Percentiles rank a stretch among this genome's conserved stretches.
Conservation (phyloP, 2,113 vertebrate species). For the Cinclus mexicanus region DNA sequence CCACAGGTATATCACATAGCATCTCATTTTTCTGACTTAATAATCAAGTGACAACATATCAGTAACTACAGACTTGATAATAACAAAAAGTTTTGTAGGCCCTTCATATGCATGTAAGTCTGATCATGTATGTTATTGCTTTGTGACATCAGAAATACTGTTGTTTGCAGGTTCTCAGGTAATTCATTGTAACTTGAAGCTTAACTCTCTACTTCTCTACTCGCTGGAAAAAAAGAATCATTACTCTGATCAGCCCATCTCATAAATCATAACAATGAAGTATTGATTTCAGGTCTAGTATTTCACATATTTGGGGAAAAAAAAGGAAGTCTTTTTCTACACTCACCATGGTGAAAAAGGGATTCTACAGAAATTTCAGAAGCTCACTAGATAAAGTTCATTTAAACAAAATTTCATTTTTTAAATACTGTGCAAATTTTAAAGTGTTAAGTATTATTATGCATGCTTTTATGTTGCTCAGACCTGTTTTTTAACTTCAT, state of each 20-base stretch:
- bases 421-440: not conserved
- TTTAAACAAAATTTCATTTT: not conserved
- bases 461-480: not conserved
- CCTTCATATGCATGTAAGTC: not conserved
- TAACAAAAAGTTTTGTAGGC: not conserved
- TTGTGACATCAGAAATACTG: not conserved
- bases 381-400: not conserved
- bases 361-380: not conserved
- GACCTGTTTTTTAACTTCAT: not conserved
- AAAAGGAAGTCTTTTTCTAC: not conserved
- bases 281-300: not conserved
- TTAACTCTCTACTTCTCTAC: not conserved
- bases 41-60: not conserved
- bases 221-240: not conserved
- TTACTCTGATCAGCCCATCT: not conserved
- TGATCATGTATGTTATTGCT: not conserved
- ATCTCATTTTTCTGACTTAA: not conserved
- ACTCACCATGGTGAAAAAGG: not conserved
- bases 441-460: too few species aligned
- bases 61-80: not conserved
- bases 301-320: not conserved
- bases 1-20: not conserved
- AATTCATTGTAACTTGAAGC: not conserved
- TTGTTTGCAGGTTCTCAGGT: not conserved
- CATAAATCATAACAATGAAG: not conserved